Evolutionary conservation across 2,113 vertebrate genomes (phyloP).

Genomic region (Trichechus manatus): DNA sequence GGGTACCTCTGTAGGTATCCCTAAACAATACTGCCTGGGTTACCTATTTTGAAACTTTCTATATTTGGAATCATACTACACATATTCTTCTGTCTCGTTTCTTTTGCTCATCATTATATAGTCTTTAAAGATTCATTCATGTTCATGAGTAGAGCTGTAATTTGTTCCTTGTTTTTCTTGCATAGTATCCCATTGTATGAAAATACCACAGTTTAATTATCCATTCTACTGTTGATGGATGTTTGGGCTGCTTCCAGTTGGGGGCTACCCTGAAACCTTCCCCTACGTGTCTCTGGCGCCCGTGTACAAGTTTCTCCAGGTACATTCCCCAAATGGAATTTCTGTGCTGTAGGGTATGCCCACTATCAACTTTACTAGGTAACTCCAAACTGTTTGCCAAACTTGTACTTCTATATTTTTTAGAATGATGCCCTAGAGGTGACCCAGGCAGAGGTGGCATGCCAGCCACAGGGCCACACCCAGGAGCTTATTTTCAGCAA

Average conservation of each 20-base stretch:
- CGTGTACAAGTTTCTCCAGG: background rate
- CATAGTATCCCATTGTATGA: background rate
- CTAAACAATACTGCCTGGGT: background rate
- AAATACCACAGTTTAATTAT: conserved; percentile 47
- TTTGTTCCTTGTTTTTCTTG: background rate
- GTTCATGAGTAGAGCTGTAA: conserved; percentile 26
- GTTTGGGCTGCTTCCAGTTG: conserved; percentile 20
- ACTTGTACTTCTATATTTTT: background rate
- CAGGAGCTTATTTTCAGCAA: background rate
- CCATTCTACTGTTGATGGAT: background rate
- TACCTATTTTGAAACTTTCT: conserved; percentile 21
- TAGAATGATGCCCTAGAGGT: background rate
- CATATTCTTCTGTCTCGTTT: background rate
- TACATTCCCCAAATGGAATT: background rate
- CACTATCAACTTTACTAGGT: background rate
- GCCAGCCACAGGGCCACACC: background rate
- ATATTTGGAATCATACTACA: background rate
- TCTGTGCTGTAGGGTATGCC: background rate
- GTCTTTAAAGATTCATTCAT: background rate
- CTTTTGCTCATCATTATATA: background rate
- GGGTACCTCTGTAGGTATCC: background rate
- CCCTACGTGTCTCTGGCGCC: background rate
- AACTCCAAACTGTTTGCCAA: conserved; percentile 6
- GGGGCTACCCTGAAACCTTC: background rate
- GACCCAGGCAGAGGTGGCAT: background rate